These are phyloP conservation scores for Dryobota labecula DNA, from an alignment of 2,888 invertebrate genomes.

Conservation along the genomic window DNA sequence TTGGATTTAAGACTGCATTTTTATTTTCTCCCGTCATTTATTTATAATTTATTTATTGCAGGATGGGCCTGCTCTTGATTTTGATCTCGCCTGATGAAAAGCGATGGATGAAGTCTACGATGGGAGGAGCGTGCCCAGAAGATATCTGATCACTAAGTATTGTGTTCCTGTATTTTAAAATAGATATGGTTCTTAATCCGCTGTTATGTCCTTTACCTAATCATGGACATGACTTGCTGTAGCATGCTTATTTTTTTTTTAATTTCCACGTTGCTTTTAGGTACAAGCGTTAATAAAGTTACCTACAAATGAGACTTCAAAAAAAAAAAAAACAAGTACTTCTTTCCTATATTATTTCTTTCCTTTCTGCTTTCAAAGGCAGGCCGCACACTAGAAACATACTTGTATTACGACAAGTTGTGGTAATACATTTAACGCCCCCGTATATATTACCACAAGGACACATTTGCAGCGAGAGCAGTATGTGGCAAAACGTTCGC, in stretches of 20 bases:
- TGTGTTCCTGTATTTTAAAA: background rate
- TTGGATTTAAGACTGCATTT: constrained; percentile 19
- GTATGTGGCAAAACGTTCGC: too few relatives aligned
- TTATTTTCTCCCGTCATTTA: background rate
- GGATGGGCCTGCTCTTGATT: background rate
- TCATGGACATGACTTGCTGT: background rate
- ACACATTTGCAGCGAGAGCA: too few relatives aligned
- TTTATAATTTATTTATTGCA: background rate
- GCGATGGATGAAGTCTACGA: background rate
- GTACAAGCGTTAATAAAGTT: background rate
- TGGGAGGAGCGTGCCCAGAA: background rate
- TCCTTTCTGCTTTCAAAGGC: background rate
- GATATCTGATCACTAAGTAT: background rate
- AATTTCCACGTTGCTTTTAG: background rate
- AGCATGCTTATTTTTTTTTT: background rate
- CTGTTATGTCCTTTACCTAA: background rate
- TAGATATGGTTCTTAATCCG: background rate
- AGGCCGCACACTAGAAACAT: too few relatives aligned
- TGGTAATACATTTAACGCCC: too few relatives aligned
- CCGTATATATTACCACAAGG: too few relatives aligned
- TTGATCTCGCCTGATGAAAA: background rate
- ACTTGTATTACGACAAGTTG: too few relatives aligned
- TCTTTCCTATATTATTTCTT: background rate
- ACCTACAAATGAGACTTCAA: background rate
- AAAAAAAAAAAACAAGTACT: too few relatives aligned